phyloP scores from a whole-genome alignment of 2,888 invertebrate species.

The Leptinotarsa rubiginosa region DNA sequence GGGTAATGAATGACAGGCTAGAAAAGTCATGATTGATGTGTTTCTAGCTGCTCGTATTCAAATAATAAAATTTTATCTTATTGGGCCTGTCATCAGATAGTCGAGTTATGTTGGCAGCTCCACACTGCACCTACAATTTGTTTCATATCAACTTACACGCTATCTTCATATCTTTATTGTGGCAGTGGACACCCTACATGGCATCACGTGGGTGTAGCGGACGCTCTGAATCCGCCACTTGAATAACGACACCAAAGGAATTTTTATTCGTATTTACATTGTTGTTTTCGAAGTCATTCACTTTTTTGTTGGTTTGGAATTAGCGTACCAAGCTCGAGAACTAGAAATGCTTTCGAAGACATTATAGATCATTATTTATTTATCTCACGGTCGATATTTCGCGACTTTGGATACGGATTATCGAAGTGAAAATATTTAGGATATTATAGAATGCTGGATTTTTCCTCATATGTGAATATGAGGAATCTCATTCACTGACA shows the following conservation, averaged over 20 bases:
- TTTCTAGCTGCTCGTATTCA: slow-evolving; percentile 39
- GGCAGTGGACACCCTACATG: slow-evolving; percentile 60
- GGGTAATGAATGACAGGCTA: slow-evolving; percentile 35
- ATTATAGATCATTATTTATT: no score
- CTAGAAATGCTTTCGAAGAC: no score
- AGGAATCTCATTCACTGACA: no score
- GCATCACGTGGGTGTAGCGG: slow-evolving; percentile 57
- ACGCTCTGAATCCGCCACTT: slow-evolving; percentile 53
- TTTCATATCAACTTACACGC: slow-evolving; percentile 64
- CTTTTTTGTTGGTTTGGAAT: neutral
- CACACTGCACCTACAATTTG: slow-evolving; percentile 64
- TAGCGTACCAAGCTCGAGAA: neutral
- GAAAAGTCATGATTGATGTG: slow-evolving; percentile 40
- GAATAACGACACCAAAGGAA: slow-evolving; percentile 32
- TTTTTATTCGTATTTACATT: slow-evolving; percentile 34
- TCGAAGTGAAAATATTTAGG: no score
- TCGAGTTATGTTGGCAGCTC: slow-evolving; percentile 58
- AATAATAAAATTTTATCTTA: slow-evolving; percentile 55
- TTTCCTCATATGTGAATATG: no score
- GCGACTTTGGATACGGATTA: no score
- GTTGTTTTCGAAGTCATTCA: slow-evolving; percentile 28
- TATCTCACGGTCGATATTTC: no score
- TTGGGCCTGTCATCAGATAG: slow-evolving; percentile 62
- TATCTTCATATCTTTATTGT: slow-evolving; percentile 64
- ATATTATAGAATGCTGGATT: no score